Base-by-base conservation (phyloP, 1,140 invertebrate genomes). In the Venustaconcha ellipsiformis region DNA sequence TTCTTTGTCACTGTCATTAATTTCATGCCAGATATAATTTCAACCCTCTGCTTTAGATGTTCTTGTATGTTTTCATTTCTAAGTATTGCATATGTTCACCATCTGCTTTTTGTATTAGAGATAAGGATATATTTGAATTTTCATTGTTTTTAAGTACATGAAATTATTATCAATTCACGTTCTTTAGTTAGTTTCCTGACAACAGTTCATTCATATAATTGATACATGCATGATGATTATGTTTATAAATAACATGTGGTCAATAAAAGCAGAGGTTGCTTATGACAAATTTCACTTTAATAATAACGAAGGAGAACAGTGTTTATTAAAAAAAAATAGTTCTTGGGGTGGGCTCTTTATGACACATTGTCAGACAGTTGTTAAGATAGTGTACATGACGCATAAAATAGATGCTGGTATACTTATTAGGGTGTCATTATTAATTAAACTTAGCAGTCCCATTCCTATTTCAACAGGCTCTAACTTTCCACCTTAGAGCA, bases 401-500 rank as follows among this genome's bases (percentile, higher is more conserved):
- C 65, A 67, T 48, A 14, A 67, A 67, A n/a, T 37, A 18, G 20
- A 12, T 67, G 1, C 12, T 64, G n/a, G 37, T 64, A 30, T 14
- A 0, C 14, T 26, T 64, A 30, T 12, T 23, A 65, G 20, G 0
- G 20, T 65, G 8, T 23, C 15, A 23, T 30, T 65, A 5, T 15
- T 23, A 14, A 30, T 23, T 57, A 60, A 62, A 30, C 14, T 14
- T 48, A 15, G 13, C 62, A 62, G n/a, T 71, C n/a, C 15, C 30
- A 17, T 60, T 15, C 4, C 18, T 76, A 26, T 58, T 64, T 26
- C 48, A 30, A 18, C n/a, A 78, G 76, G 76, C 76, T 11, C 37
- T 73, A 23, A 65, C 62, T 30, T 78, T 78, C 37, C 76, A 78
- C 60, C 60, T 78, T 1, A 56, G 37, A 57, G 76, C 76, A 20